A percentile compares a stretch with the other conserved stretches of the same genome.
These are phyloP conservation scores for Neoarius graeffei DNA, from an alignment of 2,113 vertebrate species.

Conservation along the genomic window DNA sequence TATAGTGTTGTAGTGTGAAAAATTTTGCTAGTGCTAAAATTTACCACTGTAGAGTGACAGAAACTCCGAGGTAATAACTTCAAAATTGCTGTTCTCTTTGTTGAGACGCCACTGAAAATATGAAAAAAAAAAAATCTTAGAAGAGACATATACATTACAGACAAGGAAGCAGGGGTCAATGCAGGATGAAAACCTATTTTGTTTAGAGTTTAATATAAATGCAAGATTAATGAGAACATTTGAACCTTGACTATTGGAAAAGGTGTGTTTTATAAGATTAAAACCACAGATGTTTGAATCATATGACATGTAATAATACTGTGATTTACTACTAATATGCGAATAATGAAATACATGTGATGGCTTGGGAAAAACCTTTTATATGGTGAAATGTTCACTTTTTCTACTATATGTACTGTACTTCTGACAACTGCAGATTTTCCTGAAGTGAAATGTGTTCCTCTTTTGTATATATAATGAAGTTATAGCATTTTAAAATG, in stretches of 20 bases:
- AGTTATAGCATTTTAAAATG: background rate
- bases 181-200: background rate
- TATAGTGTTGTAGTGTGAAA: background rate
- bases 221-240: background rate
- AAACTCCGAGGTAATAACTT: constrained; percentile 38
- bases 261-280: background rate
- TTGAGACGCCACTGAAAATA: constrained; percentile 45
- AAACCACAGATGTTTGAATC: background rate
- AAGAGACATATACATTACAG: background rate
- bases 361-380: background rate
- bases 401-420: background rate
- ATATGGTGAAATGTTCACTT: background rate
- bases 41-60: constrained; percentile 45
- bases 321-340: background rate
- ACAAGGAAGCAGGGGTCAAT: background rate
- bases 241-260: background rate
- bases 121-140: background rate
- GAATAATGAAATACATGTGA: background rate
- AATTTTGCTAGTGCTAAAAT: background rate
- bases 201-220: background rate
- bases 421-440: background rate
- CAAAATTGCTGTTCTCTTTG: constrained; percentile 31
- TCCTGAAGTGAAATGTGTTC: background rate
- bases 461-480: background rate
- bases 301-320: background rate